A percentile compares a stretch with the other conserved stretches of the same genome.
phyloP scores from a whole-genome alignment of 92 coral and sea anemone genomes.

The Epizoanthus fatuus region DNA sequence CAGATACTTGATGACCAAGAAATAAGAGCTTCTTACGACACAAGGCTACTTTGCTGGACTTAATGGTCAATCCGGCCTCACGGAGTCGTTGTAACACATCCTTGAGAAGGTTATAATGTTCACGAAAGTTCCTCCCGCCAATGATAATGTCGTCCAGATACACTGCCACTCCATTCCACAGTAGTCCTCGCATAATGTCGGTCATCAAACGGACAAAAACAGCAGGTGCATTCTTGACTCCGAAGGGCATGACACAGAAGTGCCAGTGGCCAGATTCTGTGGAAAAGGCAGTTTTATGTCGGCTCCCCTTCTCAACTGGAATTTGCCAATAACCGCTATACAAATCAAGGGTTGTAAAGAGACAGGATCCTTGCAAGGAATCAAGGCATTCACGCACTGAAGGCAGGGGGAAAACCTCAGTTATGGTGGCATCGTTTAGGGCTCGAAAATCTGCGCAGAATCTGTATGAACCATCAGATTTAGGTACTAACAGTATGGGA shows the following conservation, averaged over 20 bases:
- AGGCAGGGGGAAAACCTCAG: constrained; percentile 66
- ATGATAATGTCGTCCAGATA: constrained; percentile 70
- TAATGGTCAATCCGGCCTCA: constrained; percentile 57
- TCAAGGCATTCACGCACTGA: constrained; percentile 66
- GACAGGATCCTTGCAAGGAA: constrained; percentile 53
- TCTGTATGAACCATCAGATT: constrained; percentile 57
- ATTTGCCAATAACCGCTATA: constrained; percentile 68
- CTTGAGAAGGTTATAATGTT: constrained; percentile 47
- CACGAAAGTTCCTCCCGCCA: constrained; percentile 48
- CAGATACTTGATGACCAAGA: constrained; percentile 50
- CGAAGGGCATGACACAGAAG: constrained; percentile 67
- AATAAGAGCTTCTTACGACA: constrained; percentile 51
- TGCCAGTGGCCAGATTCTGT: constrained; percentile 61
- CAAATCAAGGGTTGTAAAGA: constrained; percentile 59
- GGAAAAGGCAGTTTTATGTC: constrained; percentile 59
- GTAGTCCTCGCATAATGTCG: constrained; percentile 56
- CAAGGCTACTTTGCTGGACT: constrained; percentile 55
- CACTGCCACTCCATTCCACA: constrained; percentile 64
- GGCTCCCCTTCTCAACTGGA: constrained; percentile 14
- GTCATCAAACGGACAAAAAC: constrained; percentile 69
- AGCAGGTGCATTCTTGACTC: constrained; percentile 64
- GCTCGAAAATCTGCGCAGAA: constrained; percentile 60
- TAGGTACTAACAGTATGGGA: constrained; percentile 53
- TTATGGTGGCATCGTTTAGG: constrained; percentile 36
- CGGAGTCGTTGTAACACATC: constrained; percentile 52